Evolutionary conservation across 1,140 invertebrate genomes (phyloP).

Genomic region (Pachypsylla venusta): DNA sequence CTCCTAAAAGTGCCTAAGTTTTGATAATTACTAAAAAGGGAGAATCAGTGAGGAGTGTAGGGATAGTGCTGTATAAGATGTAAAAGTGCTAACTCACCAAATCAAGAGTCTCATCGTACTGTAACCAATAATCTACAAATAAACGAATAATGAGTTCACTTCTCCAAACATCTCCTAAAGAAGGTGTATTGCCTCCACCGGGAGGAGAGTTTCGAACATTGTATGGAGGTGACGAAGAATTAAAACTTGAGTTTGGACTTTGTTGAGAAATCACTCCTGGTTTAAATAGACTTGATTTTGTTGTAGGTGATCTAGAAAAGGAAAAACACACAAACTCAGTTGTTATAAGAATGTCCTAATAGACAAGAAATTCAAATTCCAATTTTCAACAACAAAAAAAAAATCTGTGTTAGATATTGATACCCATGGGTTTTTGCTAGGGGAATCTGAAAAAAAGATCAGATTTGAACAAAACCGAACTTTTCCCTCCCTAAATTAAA

Average conservation of each 20-base stretch:
- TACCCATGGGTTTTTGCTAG: too few species aligned
- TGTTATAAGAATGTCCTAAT: conserved; percentile 31
- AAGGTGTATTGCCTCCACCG: conserved; percentile 27
- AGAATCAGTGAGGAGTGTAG: too few species aligned
- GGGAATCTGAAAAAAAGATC: too few species aligned
- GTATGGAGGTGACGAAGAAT: conserved; percentile 23
- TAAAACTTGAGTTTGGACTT: not conserved
- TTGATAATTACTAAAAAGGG: too few species aligned
- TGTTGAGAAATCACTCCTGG: conserved; percentile 33
- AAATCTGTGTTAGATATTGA: too few species aligned
- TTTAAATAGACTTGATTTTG: conserved; percentile 28
- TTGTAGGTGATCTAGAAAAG: conserved; percentile 19
- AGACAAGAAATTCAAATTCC: too few species aligned
- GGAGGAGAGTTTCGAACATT: conserved; percentile 27
- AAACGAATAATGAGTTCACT: conserved; percentile 65
- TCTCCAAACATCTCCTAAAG: conserved; percentile 47
- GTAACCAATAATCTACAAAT: conserved; percentile 68
- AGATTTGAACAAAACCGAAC: too few species aligned
- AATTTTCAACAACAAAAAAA: too few species aligned
- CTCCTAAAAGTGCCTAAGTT: too few species aligned
- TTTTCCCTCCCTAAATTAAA: too few species aligned
- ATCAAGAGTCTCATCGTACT: conserved; percentile 39
- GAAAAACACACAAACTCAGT: conserved; percentile 25
- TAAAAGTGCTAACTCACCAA: conserved; percentile 28
- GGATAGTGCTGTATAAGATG: too few species aligned